phyloP scores from a whole-genome alignment of 30 jellyfish, hydroid and myxozoan species.

The Cassiopea andromeda region DNA sequence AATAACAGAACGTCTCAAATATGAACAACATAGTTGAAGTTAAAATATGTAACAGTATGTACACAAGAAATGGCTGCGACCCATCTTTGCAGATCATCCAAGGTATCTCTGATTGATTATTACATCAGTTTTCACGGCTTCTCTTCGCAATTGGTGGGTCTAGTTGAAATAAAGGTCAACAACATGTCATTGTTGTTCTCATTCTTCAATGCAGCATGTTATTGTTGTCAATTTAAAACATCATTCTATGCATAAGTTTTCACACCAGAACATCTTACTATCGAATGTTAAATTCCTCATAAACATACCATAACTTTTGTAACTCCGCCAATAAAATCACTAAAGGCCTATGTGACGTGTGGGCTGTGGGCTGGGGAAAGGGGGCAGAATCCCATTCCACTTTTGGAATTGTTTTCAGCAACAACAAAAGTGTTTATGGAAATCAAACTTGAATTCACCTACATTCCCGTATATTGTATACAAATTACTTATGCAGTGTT shows the following conservation, averaged over 20 bases:
- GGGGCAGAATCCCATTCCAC: no score
- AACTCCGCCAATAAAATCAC: no score
- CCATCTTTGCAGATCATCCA: neutral
- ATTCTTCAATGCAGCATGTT: conserved; percentile 35
- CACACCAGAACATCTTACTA: neutral
- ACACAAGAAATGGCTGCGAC: conserved; percentile 10
- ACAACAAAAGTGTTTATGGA: no score
- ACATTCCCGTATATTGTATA: no score
- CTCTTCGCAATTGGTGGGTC: conserved; percentile 51
- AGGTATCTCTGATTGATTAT: neutral
- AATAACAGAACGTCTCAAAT: conserved; percentile 12
- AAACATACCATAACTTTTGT: no score
- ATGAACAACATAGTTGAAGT: conserved; percentile 19
- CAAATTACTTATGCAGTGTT: no score
- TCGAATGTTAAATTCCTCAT: no score
- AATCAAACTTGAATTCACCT: no score
- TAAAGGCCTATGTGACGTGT: no score
- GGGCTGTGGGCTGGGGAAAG: no score
- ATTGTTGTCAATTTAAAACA: conserved; percentile 16
- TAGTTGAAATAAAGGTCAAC: conserved; percentile 47
- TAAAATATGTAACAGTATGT: conserved; percentile 30
- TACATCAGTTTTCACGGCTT: conserved; percentile 45
- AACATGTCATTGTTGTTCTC: conserved; percentile 56
- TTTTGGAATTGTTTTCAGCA: no score
- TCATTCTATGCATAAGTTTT: neutral